Evolutionary conservation across 2,888 invertebrate genomes (phyloP).

Genomic region (Nomada lathburiana): DNA sequence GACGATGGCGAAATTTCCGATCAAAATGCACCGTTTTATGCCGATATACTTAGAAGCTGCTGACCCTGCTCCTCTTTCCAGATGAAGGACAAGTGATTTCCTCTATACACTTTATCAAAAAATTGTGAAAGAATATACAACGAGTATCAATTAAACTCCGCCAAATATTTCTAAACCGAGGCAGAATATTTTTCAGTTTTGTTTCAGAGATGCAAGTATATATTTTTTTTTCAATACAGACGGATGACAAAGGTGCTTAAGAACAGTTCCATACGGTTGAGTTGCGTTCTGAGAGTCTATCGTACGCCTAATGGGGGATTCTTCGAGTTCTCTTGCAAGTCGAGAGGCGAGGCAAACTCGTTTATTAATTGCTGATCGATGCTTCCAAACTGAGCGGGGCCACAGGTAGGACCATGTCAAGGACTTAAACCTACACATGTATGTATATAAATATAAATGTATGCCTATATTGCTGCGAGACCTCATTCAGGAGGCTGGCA

Average conservation of each 20-base stretch:
- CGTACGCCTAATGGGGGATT: conserved; percentile 46
- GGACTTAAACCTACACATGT: conserved; percentile 33
- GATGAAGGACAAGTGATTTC: conserved; percentile 44
- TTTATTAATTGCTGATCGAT: conserved; percentile 77
- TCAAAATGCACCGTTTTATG: conserved; percentile 53
- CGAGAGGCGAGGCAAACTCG: conserved; percentile 66
- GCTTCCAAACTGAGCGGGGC: conserved; percentile 57
- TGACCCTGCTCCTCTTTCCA: conserved; percentile 39
- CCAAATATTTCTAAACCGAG: no score
- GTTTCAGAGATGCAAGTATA: no score
- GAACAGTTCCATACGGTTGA: conserved; percentile 20
- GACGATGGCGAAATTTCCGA: conserved; percentile 37
- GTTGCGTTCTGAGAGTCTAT: conserved; percentile 59
- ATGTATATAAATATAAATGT: conserved; percentile 34
- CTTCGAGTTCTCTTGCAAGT: conserved; percentile 47
- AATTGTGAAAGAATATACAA: neutral
- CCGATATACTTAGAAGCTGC: conserved; percentile 54
- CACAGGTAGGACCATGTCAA: conserved; percentile 63
- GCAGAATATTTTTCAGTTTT: no score
- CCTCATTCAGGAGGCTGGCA: neutral
- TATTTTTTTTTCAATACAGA: no score
- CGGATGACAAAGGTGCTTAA: neutral
- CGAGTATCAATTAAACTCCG: no score
- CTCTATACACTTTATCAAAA: conserved; percentile 13
- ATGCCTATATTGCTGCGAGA: conserved; percentile 17